phyloP scores from a whole-genome alignment of 1,140 invertebrate genomes.

The Lepidostoma basale region DNA sequence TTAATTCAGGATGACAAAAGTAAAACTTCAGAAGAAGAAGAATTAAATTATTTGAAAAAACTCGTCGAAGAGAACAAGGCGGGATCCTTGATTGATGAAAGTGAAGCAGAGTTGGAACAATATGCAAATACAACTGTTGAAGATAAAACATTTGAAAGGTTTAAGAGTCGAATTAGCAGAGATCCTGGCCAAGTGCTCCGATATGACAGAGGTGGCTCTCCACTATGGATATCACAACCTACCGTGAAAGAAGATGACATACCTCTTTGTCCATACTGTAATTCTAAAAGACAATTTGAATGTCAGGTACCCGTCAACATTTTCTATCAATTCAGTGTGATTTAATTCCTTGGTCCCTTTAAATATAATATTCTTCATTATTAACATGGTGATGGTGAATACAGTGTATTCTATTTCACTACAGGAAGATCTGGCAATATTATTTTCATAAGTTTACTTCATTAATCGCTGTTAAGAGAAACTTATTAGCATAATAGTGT shows the following conservation, averaged over 20 bases:
- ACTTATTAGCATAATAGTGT: too few species aligned
- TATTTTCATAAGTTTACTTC: too few species aligned
- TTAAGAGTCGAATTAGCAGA: constrained; percentile 65
- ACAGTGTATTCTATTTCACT: too few species aligned
- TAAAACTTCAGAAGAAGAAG: constrained; percentile 60
- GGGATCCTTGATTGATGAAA: constrained; percentile 66
- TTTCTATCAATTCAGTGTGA: too few species aligned
- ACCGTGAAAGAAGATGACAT: constrained; percentile 49
- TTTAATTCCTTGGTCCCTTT: too few species aligned
- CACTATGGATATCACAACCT: constrained; percentile 78
- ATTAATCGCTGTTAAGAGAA: too few species aligned
- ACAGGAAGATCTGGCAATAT: too few species aligned
- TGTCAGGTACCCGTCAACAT: too few species aligned
- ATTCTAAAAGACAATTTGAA: constrained; percentile 81
- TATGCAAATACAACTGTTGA: constrained; percentile 62
- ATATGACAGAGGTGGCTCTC: constrained; percentile 77
- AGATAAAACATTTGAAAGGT: constrained; percentile 77
- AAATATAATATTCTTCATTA: too few species aligned
- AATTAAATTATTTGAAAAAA: constrained; percentile 69
- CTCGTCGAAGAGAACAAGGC: constrained; percentile 68
- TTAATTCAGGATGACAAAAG: constrained; percentile 48
- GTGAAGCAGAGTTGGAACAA: constrained; percentile 69
- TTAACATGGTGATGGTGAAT: too few species aligned
- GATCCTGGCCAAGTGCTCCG: constrained; percentile 80
- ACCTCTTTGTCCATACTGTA: constrained; percentile 79